A percentile compares a stretch with the other conserved stretches of the same genome.
phyloP scores from a whole-genome alignment of 2,113 vertebrate genomes.

The Mohoua ochrocephala region DNA sequence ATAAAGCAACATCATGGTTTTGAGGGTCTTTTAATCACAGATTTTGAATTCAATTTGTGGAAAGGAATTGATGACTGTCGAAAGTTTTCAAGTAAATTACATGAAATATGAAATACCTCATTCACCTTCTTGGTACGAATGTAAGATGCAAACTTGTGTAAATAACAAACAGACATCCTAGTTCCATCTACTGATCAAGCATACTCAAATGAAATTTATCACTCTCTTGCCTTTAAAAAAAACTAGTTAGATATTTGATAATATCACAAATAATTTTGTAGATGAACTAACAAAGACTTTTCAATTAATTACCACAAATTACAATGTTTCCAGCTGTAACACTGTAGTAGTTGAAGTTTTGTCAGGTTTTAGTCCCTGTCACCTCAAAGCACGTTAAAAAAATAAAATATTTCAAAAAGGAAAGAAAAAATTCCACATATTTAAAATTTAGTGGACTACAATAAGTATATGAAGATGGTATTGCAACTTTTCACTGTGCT shows the following conservation, averaged over 20 bases:
- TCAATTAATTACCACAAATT: background rate
- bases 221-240: background rate
- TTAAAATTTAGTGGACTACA: background rate
- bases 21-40: background rate
- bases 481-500: background rate
- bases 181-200: background rate
- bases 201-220: background rate
- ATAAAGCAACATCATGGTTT: background rate
- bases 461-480: background rate
- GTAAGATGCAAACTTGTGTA: background rate
- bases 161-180: background rate
- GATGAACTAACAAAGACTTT: background rate
- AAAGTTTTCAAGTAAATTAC: background rate
- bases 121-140: background rate
- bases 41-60: background rate
- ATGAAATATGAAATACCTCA: background rate
- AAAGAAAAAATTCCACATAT: background rate
- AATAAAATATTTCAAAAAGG: background rate
- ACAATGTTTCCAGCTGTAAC: background rate
- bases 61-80: background rate
- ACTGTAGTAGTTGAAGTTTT: background rate
- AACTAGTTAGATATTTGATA: background rate
- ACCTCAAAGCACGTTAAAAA: background rate
- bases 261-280: background rate
- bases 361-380: background rate